These are phyloP conservation scores for Erynnis tages DNA, from an alignment of 2,888 invertebrate species.

Conservation along the genomic window DNA sequence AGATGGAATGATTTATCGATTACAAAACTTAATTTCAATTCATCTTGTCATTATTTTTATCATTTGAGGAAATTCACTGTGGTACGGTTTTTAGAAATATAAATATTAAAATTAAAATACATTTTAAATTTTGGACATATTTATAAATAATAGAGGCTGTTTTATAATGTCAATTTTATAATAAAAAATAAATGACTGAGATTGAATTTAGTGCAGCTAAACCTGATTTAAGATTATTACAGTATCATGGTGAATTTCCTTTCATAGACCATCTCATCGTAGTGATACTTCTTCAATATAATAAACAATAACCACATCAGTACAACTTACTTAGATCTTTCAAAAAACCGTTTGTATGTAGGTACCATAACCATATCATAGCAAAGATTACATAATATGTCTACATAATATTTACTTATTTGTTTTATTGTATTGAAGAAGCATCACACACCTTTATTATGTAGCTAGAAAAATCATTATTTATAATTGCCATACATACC, in stretches of 20 bases:
- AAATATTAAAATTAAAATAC: no score
- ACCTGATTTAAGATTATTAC: no score
- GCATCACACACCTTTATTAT: not conserved
- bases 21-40: not conserved
- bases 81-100: not conserved
- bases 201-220: not conserved
- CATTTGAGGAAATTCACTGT: constrained; percentile 6
- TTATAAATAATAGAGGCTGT: no score
- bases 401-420: no score
- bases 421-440: not conserved
- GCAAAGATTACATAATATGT: no score
- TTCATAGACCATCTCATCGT: not conserved
- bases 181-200: no score
- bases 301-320: no score
- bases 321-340: no score
- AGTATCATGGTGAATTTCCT: constrained; percentile 8
- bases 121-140: no score
- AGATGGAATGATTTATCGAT: not conserved
- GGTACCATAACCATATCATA: no score
- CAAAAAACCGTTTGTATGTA: no score
- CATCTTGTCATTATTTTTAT: not conserved
- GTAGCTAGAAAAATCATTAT: constrained; percentile 9
- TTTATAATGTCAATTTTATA: no score
- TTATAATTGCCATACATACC: constrained; percentile 26
- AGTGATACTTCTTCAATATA: constrained; percentile 1